phyloP scores from a whole-genome alignment of 2,797 vertebrate genomes.

The Myotis daubentonii region DNA sequence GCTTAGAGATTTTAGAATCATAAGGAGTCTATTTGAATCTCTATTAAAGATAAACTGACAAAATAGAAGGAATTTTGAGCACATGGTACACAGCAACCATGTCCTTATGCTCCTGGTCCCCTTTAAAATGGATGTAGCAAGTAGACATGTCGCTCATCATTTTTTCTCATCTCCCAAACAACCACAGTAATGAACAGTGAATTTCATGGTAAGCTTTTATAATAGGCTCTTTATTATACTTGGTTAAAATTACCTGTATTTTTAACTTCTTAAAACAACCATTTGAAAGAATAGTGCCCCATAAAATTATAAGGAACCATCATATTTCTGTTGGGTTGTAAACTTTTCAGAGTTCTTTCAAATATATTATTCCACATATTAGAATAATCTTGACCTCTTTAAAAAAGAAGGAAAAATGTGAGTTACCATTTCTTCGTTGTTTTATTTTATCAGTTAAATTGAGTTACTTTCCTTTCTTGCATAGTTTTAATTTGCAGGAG shows the following conservation, averaged over 20 bases:
- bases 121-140: neutral
- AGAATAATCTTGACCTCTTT: neutral
- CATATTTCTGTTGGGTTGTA: constrained; percentile 22
- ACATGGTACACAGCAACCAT: neutral
- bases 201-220: neutral
- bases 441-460: constrained; percentile 35
- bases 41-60: constrained; percentile 54
- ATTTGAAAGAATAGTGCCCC: constrained; percentile 22
- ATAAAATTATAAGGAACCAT: constrained; percentile 45
- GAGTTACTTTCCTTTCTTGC: constrained; percentile 1
- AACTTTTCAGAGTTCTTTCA: constrained; percentile 47
- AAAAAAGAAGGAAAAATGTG: neutral
- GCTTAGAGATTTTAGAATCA: constrained; percentile 66
- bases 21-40: constrained; percentile 65
- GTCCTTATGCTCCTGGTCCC: neutral
- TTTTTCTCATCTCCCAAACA: constrained; percentile 10
- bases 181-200: neutral
- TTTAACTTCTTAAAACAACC: constrained; percentile 22
- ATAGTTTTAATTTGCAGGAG: constrained; percentile 43
- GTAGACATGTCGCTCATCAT: neutral
- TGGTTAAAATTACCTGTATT: constrained; percentile 29
- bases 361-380: neutral
- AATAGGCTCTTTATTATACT: neutral
- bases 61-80: constrained; percentile 1
- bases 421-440: neutral